Base-by-base conservation (phyloP, 2,113 vertebrate genomes). In the Speoplatyrhinus poulsoni region DNA sequence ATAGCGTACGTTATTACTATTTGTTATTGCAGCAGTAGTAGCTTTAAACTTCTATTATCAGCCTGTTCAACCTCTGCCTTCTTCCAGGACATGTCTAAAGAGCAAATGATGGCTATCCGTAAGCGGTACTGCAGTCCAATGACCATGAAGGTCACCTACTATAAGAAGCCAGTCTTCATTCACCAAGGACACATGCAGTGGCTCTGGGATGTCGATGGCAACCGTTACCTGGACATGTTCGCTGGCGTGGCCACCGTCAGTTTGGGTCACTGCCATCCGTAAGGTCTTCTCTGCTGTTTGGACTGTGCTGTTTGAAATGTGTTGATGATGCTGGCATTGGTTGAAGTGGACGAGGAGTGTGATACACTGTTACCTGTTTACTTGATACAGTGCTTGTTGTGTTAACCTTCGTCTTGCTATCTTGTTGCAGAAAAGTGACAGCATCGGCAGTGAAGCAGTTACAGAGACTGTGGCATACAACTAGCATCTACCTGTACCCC, bases 231-330 rank as follows among this genome's bases (percentile, higher is more conserved):
- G 16, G 97, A 99, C 81, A 82, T 98, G 16, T 97, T 97, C 84
- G 95, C 93, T 9, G 98, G 98, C 32, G 94, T 99, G 60, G 95
- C 92, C 12, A 98, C 98, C 11, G 92, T 98, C 83, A 91, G 94
- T 59, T 94, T 97, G 33, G 97, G 98, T 46, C 97, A 99, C 83
- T 98, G 96, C 75, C 95, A 99, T 70, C 97, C 96, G 98, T 99
- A 90, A 95, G 96, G 3, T 57, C 60, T 33, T 56, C 50, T 61
- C 9, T 7, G 12, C 15, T 49, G 13, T 46, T 8, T n/a, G 6
- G 53, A 41, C 3, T 41, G 36, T 5, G 36, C 36, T 41, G 36
- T 32, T 11, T 19, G 41, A 4, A 52, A 36, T 60, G 19, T 19
- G 19, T 19, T 19, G 19, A 19, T 26, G 26, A 26, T 26, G 26